Percentiles rank a stretch among this genome's conserved stretches.
Evolutionary conservation across 1,140 invertebrate genomes (phyloP).

Genomic region (Hypothenemus hampei): DNA sequence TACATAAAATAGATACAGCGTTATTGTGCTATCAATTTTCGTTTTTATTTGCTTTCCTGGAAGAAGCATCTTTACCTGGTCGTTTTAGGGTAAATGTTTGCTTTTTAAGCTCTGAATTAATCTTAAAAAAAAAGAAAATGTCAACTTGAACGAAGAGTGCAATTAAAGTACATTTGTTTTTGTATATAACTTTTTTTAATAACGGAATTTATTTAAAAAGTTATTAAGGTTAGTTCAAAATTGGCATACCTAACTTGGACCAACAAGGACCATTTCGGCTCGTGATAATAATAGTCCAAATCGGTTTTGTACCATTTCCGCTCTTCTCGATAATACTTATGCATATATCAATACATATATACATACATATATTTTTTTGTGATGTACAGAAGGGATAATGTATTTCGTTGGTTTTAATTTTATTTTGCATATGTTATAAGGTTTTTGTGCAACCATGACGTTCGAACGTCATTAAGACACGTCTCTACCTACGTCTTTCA

Average conservation of each 20-base stretch:
- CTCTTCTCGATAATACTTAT: slow-evolving; percentile 33
- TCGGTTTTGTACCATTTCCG: slow-evolving; percentile 23
- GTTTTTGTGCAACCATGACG: slow-evolving; percentile 17
- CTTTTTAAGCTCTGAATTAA: too few species aligned
- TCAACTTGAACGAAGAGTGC: too few species aligned
- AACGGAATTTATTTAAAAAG: too few species aligned
- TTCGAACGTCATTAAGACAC: slow-evolving; percentile 35
- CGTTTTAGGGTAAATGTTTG: too few species aligned
- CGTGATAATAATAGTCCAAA: slow-evolving; percentile 31
- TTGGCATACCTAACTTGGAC: slow-evolving; percentile 30
- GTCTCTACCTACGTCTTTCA: slow-evolving; percentile 46
- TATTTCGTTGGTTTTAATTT: slow-evolving; percentile 11
- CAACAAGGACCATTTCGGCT: slow-evolving; percentile 26
- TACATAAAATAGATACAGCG: slow-evolving; percentile 1
- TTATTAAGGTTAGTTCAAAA: slow-evolving; percentile 8
- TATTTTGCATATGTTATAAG: slow-evolving; percentile 18
- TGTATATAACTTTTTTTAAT: too few species aligned
- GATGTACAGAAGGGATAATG: slow-evolving; percentile 37
- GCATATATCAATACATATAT: slow-evolving; percentile 42
- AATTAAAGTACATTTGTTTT: too few species aligned
- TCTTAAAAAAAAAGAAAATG: too few species aligned
- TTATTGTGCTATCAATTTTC: too few species aligned
- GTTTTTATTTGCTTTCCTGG: too few species aligned
- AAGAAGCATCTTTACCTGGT: too few species aligned
- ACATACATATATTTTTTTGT: slow-evolving; percentile 39